Percentiles rank a stretch among this genome's conserved stretches.
Evolutionary conservation across 37 sponge, comb jelly and placozoan species (phyloP).

Genomic region (Cladorhizidae sp.): DNA sequence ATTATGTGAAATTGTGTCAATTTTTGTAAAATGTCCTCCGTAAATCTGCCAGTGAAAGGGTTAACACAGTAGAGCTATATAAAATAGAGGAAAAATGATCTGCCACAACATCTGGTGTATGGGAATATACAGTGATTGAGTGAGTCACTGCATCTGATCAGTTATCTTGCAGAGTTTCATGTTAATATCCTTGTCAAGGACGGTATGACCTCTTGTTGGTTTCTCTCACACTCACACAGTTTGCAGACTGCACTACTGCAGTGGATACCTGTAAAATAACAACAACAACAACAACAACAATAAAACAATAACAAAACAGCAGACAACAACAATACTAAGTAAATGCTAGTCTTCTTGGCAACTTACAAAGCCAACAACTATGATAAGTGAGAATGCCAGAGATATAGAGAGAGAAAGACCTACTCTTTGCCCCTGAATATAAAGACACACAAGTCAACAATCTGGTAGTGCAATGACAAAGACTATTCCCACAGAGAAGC

Average conservation of each 20-base stretch:
- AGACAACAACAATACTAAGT: not conserved
- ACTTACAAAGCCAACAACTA: conserved; percentile 64
- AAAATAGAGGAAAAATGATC: too few species aligned
- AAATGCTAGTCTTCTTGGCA: not conserved
- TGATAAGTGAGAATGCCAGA: conserved; percentile 51
- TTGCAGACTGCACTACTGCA: conserved; percentile 57
- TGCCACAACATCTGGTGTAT: too few species aligned
- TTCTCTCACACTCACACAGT: conserved; percentile 71
- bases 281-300: not conserved
- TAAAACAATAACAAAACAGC: not conserved
- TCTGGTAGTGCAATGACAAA: too few species aligned
- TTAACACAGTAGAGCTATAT: too few species aligned
- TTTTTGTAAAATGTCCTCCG: too few species aligned
- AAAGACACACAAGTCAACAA: not conserved
- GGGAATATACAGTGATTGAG: too few species aligned
- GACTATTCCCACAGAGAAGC: too few species aligned
- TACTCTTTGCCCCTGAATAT: conserved; percentile 33
- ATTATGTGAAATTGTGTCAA: too few species aligned
- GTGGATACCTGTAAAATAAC: conserved; percentile 33
- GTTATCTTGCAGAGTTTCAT: too few species aligned
- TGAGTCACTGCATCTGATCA: too few species aligned
- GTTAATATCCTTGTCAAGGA: conserved; percentile 27
- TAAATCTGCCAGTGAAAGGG: too few species aligned
- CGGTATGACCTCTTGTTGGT: conserved; percentile 52
- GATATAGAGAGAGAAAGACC: conserved; percentile 52